phyloP scores from a whole-genome alignment of 2,888 invertebrate genomes.

The Platycheirus rosarum region DNA sequence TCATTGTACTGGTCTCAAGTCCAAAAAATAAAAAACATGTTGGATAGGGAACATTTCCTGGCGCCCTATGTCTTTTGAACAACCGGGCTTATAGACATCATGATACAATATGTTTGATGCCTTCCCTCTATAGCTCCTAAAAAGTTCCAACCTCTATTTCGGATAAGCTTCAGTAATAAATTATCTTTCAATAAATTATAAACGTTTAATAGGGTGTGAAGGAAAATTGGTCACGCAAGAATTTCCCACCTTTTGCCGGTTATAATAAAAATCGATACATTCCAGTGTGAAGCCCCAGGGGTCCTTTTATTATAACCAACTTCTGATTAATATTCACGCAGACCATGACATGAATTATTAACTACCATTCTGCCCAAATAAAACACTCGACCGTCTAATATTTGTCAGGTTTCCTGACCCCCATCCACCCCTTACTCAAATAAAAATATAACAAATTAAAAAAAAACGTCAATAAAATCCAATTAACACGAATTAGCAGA shows the following conservation, averaged over 20 bases:
- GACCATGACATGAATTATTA: not conserved
- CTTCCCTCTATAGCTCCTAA: no score
- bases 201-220: not conserved
- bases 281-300: not conserved
- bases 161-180: not conserved
- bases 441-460: no score
- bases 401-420: no score
- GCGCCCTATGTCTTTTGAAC: no score
- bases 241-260: not conserved
- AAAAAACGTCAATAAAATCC: not conserved
- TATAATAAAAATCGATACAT: no score
- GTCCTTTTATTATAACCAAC: not conserved
- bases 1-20: no score
- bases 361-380: not conserved
- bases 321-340: not conserved
- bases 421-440: no score
- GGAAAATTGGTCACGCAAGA: not conserved
- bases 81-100: no score
- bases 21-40: no score
- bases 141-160: not conserved
- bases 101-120: no score
- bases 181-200: not conserved
- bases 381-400: not conserved
- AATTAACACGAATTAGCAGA: constrained; percentile 7
- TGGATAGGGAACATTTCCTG: no score